Evolutionary conservation across 2,888 invertebrate species (phyloP).

Genomic region (Esperia sulphurella): DNA sequence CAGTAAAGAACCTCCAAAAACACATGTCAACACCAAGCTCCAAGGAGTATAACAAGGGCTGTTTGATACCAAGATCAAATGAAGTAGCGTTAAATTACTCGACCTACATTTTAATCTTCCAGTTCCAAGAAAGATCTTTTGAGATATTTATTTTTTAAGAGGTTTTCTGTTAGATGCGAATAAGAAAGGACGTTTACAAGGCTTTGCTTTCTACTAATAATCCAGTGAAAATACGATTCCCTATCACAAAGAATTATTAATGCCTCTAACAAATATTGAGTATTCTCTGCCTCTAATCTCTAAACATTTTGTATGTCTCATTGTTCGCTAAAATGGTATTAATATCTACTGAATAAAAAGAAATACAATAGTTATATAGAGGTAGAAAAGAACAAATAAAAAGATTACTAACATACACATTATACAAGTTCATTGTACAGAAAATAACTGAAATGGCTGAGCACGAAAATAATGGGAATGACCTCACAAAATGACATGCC

Average conservation of each 20-base stretch:
- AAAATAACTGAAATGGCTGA: neutral
- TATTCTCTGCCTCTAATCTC: too few species aligned
- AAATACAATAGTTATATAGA: too few species aligned
- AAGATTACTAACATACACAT: neutral
- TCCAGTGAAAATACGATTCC: too few species aligned
- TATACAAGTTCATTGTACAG: conserved; percentile 5
- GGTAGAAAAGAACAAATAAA: too few species aligned
- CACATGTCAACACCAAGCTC: conserved; percentile 8
- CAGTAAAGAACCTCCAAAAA: neutral
- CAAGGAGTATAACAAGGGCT: conserved; percentile 22
- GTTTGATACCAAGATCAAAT: conserved; percentile 22
- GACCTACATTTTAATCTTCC: conserved; percentile 6
- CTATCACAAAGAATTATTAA: too few species aligned
- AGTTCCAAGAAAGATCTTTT: neutral
- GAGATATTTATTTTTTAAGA: neutral
- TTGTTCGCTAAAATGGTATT: too few species aligned
- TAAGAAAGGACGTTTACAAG: neutral
- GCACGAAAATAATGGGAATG: conserved; percentile 5
- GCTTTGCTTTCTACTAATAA: neutral
- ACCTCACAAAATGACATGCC: too few species aligned
- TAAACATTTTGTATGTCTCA: too few species aligned
- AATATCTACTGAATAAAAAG: too few species aligned
- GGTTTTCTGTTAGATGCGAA: neutral
- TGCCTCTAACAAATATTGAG: too few species aligned
- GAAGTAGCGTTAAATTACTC: conserved; percentile 1